Evolutionary conservation across 2,888 invertebrate species (phyloP).

Genomic region (Lasius platythorax): DNA sequence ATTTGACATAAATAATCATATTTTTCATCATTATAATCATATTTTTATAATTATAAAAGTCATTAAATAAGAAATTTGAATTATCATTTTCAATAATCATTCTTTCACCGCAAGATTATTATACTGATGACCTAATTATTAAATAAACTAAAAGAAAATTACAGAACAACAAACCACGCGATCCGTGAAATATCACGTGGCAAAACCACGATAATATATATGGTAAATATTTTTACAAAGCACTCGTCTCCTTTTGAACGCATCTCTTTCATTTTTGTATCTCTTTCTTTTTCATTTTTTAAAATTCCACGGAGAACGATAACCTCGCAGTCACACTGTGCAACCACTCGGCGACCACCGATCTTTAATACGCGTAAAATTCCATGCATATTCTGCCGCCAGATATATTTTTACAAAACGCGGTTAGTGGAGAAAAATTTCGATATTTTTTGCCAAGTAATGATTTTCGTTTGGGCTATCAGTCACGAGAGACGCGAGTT

Average conservation of each 20-base stretch:
- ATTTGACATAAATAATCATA: neutral
- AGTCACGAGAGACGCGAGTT: constrained; percentile 5
- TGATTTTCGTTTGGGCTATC: neutral
- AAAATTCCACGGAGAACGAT: constrained; percentile 5
- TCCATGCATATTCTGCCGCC: constrained; percentile 8
- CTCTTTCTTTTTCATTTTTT: neutral
- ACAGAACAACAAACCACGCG: neutral
- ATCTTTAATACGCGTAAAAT: constrained; percentile 33
- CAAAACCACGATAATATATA: constrained; percentile 27
- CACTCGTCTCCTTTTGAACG: neutral
- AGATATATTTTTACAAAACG: constrained; percentile 24
- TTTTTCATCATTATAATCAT: neutral
- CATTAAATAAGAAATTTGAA: neutral
- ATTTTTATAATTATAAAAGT: constrained; percentile 6
- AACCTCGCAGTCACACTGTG: neutral
- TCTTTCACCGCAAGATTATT: constrained; percentile 1
- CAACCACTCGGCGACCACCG: neutral
- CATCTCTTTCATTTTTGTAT: constrained; percentile 21
- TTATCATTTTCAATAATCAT: constrained; percentile 30
- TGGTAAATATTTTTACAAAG: constrained; percentile 29
- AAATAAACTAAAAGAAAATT: constrained; percentile 28
- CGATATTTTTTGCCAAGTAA: neutral
- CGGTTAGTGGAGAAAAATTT: neutral
- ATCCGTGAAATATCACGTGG: constrained; percentile 30
- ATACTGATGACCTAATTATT: constrained; percentile 5